phyloP scores from a whole-genome alignment of 2,797 vertebrate species.

The Aythya fuligula region DNA sequence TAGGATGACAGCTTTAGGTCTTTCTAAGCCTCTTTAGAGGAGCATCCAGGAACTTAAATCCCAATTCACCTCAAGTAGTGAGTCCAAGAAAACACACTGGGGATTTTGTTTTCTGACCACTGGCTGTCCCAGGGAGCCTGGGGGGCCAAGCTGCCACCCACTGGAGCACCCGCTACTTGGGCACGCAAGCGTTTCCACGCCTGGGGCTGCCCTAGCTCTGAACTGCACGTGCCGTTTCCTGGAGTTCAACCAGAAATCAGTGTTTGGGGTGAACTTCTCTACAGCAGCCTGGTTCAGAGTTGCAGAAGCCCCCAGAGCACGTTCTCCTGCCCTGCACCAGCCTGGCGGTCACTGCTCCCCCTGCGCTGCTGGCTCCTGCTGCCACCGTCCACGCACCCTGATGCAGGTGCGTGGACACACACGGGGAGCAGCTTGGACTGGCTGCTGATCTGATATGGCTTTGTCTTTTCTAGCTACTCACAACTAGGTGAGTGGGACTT shows the following conservation, averaged over 20 bases:
- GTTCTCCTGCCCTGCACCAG: too few species aligned
- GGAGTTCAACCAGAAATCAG: not conserved
- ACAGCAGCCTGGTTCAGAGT: not conserved
- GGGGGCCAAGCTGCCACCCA: not conserved
- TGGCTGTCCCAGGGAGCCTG: not conserved
- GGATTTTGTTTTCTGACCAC: not conserved
- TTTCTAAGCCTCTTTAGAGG: not conserved
- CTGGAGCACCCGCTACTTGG: not conserved
- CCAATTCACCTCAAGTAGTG: not conserved
- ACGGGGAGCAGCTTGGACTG: not conserved
- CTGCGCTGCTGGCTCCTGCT: too few species aligned
- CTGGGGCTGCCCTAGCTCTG: not conserved
- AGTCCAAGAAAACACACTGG: not conserved
- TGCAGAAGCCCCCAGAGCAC: fast-evolving
- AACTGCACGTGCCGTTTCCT: not conserved
- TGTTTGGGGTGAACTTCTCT: not conserved
- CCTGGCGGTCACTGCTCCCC: too few species aligned
- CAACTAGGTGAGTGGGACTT: not conserved
- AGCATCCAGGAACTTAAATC: not conserved
- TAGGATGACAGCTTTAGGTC: not conserved
- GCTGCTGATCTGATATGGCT: not conserved
- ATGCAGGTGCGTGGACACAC: not conserved
- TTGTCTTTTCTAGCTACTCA: not conserved
- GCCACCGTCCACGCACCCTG: not conserved
- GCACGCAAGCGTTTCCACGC: fast-evolving